Evolutionary conservation across 1,140 invertebrate species (phyloP).

Genomic region (Manduca sexta): DNA sequence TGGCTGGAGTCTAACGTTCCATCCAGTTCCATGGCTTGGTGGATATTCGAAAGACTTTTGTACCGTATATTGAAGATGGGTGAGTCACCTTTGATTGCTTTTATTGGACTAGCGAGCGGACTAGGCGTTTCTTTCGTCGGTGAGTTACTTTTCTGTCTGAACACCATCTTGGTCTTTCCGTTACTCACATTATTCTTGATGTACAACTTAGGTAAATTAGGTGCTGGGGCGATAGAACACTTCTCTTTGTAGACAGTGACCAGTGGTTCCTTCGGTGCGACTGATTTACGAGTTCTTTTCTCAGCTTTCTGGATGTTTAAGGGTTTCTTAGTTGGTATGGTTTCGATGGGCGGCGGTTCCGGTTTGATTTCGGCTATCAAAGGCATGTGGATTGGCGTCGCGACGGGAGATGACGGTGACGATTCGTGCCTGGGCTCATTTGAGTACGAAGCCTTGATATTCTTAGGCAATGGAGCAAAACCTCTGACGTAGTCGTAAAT

Average conservation of each 20-base stretch:
- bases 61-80: conserved; percentile 88
- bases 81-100: conserved; percentile 79
- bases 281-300: conserved; percentile 77
- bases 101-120: conserved; percentile 69
- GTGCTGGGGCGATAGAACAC: conserved; percentile 59
- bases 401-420: conserved; percentile 62
- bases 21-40: conserved; percentile 84
- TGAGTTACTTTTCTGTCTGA: conserved; percentile 82
- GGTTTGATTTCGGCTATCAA: conserved; percentile 79
- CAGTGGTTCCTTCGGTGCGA: conserved; percentile 72
- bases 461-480: conserved; percentile 90
- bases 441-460: conserved; percentile 80
- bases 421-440: conserved; percentile 68
- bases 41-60: conserved; percentile 86
- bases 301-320: conserved; percentile 75
- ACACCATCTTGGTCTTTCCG: conserved; percentile 77
- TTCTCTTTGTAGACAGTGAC: conserved; percentile 73
- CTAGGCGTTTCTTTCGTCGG: conserved; percentile 82
- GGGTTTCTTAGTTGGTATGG: conserved; percentile 88
- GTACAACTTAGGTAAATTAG: conserved; percentile 80
- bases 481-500: conserved; percentile 97
- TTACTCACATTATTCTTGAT: conserved; percentile 82
- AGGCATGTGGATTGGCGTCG: conserved; percentile 73
- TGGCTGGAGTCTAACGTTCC: conserved; percentile 91
- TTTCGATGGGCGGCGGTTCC: conserved; percentile 92